Evolutionary conservation across 2,888 invertebrate genomes (phyloP).

Genomic region (Chaetogeoica ovagalla): DNA sequence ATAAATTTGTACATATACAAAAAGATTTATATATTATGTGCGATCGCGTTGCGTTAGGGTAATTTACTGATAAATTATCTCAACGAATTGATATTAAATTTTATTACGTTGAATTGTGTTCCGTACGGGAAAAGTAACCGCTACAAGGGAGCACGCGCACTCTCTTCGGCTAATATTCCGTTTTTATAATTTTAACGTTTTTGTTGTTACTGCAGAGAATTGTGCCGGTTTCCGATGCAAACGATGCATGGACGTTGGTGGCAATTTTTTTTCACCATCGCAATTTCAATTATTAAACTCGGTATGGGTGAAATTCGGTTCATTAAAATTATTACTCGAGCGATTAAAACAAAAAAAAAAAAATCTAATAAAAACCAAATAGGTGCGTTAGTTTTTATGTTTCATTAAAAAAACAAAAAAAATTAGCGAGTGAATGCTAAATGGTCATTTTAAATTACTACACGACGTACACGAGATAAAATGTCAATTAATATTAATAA

Average conservation of each 20-base stretch:
- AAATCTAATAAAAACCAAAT: neutral
- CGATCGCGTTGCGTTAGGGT: no score
- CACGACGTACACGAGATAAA: neutral
- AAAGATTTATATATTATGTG: no score
- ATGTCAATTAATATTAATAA: constrained; percentile 1
- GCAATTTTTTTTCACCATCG: neutral
- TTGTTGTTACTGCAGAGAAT: no score
- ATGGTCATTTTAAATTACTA: constrained; percentile 5
- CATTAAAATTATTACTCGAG: neutral
- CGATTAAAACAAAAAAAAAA: neutral
- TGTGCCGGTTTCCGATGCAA: neutral
- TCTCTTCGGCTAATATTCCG: no score
- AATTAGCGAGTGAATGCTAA: no score
- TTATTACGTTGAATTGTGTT: no score
- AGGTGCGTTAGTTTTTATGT: neutral
- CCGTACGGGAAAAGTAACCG: no score
- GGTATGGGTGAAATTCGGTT: neutral
- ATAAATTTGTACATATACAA: no score
- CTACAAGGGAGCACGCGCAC: no score
- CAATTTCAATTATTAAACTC: neutral
- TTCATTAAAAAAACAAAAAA: neutral
- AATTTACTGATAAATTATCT: no score
- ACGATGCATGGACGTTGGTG: neutral
- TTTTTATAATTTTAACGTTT: no score
- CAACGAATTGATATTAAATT: no score